Base-by-base conservation (phyloP, 2,797 vertebrate species). In the Acanthornis magna region DNA sequence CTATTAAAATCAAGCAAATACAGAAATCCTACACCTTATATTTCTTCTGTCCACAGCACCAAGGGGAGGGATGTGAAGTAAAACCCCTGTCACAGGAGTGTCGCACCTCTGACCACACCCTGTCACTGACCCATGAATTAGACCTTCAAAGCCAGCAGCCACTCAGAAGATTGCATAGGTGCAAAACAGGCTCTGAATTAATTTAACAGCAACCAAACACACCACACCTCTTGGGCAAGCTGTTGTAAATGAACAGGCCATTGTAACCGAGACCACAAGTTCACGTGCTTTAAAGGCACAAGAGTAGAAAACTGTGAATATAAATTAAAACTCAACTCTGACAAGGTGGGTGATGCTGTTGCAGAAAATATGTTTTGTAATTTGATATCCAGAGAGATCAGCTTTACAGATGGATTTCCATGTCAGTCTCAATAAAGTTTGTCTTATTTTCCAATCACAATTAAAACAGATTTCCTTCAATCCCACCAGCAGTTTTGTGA, bases 151-250 rank as follows among this genome's bases (percentile, higher is more conserved):
- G 7, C 38, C 66, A 65, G 29, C 43, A 55, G 47, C 45, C 43
- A 54, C 68, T 18, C 42, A 5, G 11, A 38, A 23, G 7, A 48
- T 5, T 21, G 29, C 83, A 60, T 70, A 81, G 55, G 16, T 29
- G 55, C 23, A 72, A 34, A 84, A n/a, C 1, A 1, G 66, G 30
- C 79, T 70, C 76, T 12, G 43, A 73, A 54, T 55, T 22, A 10
- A 70, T 25, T 13, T 13, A 88, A 68, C 32, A 53, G 30, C 51
- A 63, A 5, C 1, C 63, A 93, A 97, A 96, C 88, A 57, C 3
- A 82, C 40, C 73, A 82, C 51, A 50, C 55, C 93, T 96, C 91
- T 43, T 67, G 57, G 36, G 66, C 34, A 91, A 66, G 55, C 71
- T 63, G 61, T 1, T 89, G 63, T 58, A 84, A 96, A 91, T 12